These are phyloP conservation scores for Spatulosminthurus flaviceps DNA, from an alignment of 2,888 invertebrate genomes.

Conservation along the genomic window DNA sequence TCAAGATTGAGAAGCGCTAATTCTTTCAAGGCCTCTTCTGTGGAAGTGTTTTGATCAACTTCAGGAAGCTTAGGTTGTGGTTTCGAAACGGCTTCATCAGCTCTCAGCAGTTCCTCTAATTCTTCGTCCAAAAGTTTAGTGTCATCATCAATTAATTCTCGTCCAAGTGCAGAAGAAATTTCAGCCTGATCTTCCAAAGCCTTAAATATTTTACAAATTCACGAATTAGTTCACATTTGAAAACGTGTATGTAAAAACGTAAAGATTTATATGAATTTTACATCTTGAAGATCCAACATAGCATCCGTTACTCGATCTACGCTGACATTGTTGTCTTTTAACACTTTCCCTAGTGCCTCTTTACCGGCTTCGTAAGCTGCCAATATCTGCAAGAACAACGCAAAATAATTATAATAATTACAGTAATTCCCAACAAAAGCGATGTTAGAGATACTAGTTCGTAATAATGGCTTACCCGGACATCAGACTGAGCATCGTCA, in stretches of 20 bases:
- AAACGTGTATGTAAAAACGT: too few species aligned
- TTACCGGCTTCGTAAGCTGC: constrained; percentile 60
- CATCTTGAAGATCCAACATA: constrained; percentile 61
- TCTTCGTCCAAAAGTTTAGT: constrained; percentile 52
- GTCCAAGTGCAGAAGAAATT: constrained; percentile 49
- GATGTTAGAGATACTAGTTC: neutral
- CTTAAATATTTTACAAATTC: constrained; percentile 33
- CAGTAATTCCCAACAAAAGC: neutral
- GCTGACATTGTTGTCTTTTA: constrained; percentile 58
- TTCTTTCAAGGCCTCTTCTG: constrained; percentile 45
- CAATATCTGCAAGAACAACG: constrained; percentile 48
- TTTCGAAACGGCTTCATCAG: neutral
- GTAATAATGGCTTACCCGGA: constrained; percentile 48
- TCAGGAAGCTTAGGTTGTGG: neutral
- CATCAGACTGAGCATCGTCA: constrained; percentile 60
- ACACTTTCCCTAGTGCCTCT: constrained; percentile 52
- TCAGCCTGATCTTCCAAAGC: constrained; percentile 58
- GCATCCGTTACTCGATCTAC: constrained; percentile 56
- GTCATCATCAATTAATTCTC: constrained; percentile 54
- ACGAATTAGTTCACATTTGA: too few species aligned
- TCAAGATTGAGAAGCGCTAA: constrained; percentile 46
- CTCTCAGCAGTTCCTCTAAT: constrained; percentile 52
- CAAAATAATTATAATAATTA: neutral
- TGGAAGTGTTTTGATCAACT: constrained; percentile 14
- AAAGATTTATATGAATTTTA: too few species aligned